Evolutionary conservation across 2,888 invertebrate genomes (phyloP), one percentile per base, ranked within the genome.

Genomic region (Drosophila mettleri): DNA sequence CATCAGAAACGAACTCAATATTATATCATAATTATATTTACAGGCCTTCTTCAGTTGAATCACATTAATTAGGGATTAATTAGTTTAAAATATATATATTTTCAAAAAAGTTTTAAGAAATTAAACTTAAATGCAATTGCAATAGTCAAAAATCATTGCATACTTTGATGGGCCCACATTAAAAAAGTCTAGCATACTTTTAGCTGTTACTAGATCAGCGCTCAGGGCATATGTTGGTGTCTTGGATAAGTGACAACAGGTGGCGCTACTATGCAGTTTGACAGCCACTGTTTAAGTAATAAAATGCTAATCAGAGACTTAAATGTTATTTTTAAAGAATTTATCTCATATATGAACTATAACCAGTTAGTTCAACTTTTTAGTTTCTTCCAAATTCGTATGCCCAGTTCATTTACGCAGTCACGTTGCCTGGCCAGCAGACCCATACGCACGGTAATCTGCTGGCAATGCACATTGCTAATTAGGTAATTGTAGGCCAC

Each of bases 401-500:
- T 43, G n/a, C 22, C 36, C 38, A 41, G 27, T 1, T 1, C 7
- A 7, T 29, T 48, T 18, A 16, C 29, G 2, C 3, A 3, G 14
- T 41, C n/a, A 3, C 58, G 59, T 1, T 5, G 4, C 3, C 14
- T 7, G 3, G 12, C 18, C 5, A 20, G 14, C 0, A 59, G 2
- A 0, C 34, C 10, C 39, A 27, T 9, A 6, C 27, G 31, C 4
- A 6, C 12, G 7, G 27, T 24, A 27, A 48, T 18, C 7, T 53
- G 27, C 45, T 63, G 24, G 8, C 66, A 60, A 16, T 57, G 12
- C 3, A 16, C 12, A 16, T 60, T 75, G 46, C 62, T 71, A 33
- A 82, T 39, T 14, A 89, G 34, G 77, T 72, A 67, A 29, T 82
- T 76, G 1, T 67, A 92, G 82, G 95, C 95, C 77, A 93, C 87